Conservation (phyloP, 1,140 invertebrate species). For the silkworm (Bombyx mori) region ASM3026992v2 NC_085129.1:15746501-15747000, state of each 20-base stretch:
- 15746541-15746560: too few species aligned
- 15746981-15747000: conserved; percentile 47
- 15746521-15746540: too few species aligned
- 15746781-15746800: conserved; percentile 31
- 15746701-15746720: not conserved
- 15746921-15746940: not conserved
- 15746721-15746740: conserved; percentile 10
- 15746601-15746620: conserved; percentile 18
- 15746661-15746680: conserved; percentile 13
- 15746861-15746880: conserved; percentile 11
- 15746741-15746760: conserved; percentile 24
- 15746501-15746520: too few species aligned
- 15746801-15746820: conserved; percentile 9
- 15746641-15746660: conserved; percentile 23
- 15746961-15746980: conserved; percentile 55
- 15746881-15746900: not conserved
- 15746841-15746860: conserved; percentile 39
- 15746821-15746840: conserved; percentile 13
- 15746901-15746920: not conserved
- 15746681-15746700: conserved; percentile 4
- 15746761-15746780: conserved; percentile 33
- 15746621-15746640: conserved; percentile 13
- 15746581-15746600: too few species aligned
- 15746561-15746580: too few species aligned
- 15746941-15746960: conserved; percentile 21